Evolutionary conservation across 2,888 invertebrate genomes (phyloP).

Genomic region (Nymphalis urticae): DNA sequence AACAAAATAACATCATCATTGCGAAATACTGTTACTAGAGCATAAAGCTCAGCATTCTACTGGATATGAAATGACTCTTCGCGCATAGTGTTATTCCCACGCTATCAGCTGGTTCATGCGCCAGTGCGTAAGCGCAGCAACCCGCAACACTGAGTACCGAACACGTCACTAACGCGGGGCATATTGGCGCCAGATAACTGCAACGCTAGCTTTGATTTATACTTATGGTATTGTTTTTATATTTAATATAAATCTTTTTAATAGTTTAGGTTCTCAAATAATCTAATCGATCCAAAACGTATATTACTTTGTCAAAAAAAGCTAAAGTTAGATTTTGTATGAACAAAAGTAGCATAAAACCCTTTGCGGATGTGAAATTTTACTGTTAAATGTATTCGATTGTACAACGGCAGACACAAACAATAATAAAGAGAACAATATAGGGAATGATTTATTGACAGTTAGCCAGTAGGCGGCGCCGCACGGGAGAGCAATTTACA

Average conservation of each 20-base stretch:
- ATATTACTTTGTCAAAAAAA: not conserved
- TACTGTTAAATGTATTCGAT: constrained; percentile 19
- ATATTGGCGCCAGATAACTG: constrained; percentile 43
- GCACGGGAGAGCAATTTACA: constrained; percentile 61
- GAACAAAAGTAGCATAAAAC: constrained; percentile 10
- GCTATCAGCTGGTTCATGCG: constrained; percentile 74
- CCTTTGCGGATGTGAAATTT: constrained; percentile 11
- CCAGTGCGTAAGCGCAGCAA: constrained; percentile 60
- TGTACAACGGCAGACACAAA: constrained; percentile 28
- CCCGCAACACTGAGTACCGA: constrained; percentile 48
- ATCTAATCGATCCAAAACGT: constrained; percentile 1
- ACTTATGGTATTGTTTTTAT: not conserved
- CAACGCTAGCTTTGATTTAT: constrained; percentile 20
- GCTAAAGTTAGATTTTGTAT: not conserved
- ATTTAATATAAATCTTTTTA: not conserved
- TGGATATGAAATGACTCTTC: constrained; percentile 29
- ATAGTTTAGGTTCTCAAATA: not conserved
- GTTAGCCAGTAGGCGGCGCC: constrained; percentile 55
- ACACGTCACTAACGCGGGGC: constrained; percentile 43
- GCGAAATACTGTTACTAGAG: constrained; percentile 32
- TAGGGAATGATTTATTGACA: constrained; percentile 61
- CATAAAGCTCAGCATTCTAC: constrained; percentile 30
- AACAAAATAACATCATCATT: constrained; percentile 13
- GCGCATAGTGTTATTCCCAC: constrained; percentile 68
- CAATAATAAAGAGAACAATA: constrained; percentile 45